Conservation (phyloP, 2,113 vertebrate genomes). For the Brachyhypopomus gauderio region DNA sequence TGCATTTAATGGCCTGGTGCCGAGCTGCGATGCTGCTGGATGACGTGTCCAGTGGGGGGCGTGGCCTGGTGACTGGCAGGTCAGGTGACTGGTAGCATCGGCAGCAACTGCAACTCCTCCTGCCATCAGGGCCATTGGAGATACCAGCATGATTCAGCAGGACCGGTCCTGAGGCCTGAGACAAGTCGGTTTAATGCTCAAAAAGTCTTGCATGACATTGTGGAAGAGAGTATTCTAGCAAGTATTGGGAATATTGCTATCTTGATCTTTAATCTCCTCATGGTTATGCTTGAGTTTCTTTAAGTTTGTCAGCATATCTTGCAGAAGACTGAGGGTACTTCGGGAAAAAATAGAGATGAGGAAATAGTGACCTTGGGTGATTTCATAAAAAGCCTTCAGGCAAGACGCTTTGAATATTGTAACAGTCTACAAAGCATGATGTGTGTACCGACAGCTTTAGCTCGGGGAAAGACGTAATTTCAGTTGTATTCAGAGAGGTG, state of each 20-base stretch:
- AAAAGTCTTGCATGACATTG: no score
- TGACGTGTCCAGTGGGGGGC: slow-evolving; percentile 53
- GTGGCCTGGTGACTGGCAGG: slow-evolving; percentile 24
- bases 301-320: no score
- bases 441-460: not conserved
- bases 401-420: not conserved
- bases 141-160: slow-evolving; percentile 62
- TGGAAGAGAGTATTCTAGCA: no score
- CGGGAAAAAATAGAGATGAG: not conserved
- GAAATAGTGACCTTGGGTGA: not conserved
- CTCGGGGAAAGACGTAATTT: not conserved
- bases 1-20: slow-evolving; percentile 69
- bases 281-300: no score
- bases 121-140: slow-evolving; percentile 44
- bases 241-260: no score
- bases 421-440: not conserved
- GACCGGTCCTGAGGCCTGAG: not conserved
- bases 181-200: not conserved
- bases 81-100: slow-evolving; percentile 58
- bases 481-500: slow-evolving; percentile 44
- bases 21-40: slow-evolving; percentile 61
- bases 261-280: no score
- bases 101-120: slow-evolving; percentile 50
- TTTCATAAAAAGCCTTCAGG: not conserved
- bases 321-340: not conserved